Conservation (phyloP, 2,888 invertebrate species). For the Noctua comes region DNA sequence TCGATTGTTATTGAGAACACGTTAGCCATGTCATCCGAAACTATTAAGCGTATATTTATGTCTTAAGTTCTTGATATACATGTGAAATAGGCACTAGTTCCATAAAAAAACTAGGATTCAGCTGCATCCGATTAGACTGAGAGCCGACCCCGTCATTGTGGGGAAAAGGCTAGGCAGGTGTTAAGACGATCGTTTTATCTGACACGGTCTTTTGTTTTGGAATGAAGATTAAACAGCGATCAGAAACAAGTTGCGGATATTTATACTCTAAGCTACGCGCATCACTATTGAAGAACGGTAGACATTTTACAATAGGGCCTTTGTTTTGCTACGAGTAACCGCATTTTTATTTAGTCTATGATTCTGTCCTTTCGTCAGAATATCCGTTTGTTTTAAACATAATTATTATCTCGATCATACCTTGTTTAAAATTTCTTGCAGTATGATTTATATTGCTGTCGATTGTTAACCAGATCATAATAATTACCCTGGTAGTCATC, state of each 20-base stretch:
- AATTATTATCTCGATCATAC: background rate
- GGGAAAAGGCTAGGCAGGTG: background rate
- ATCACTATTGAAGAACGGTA: slow-evolving; percentile 8
- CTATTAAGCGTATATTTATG: background rate
- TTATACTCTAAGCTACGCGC: background rate
- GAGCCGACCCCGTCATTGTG: background rate
- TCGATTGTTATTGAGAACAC: slow-evolving; percentile 10
- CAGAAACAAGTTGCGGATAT: slow-evolving; percentile 11
- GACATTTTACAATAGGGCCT: background rate
- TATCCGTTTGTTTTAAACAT: background rate
- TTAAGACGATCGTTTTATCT: background rate
- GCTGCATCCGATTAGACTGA: background rate
- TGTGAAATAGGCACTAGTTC: background rate
- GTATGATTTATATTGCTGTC: background rate
- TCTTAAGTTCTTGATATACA: background rate
- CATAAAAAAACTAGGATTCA: background rate
- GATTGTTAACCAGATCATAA: background rate
- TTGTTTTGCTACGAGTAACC: background rate
- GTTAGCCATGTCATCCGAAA: background rate
- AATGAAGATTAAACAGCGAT: background rate
- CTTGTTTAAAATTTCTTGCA: background rate
- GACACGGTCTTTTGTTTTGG: background rate
- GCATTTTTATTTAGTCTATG: background rate
- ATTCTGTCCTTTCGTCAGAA: background rate
- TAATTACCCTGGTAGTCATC: background rate